Percentiles rank a stretch among this genome's conserved stretches.
Conservation (phyloP, 2,797 vertebrate species). For the Liparis tanakae region DNA sequence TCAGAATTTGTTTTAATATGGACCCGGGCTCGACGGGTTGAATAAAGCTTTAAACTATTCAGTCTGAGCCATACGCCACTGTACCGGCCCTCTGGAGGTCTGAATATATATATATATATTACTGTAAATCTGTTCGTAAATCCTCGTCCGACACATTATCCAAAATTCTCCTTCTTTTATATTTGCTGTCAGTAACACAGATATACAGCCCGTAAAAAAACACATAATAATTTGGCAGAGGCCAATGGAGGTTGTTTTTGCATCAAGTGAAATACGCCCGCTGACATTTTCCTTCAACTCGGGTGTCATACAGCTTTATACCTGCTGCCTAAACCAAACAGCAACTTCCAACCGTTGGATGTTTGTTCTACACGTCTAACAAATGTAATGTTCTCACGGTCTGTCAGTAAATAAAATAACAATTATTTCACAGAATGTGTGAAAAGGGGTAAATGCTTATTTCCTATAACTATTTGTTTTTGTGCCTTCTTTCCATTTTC, state of each 20-base stretch:
- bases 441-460: conserved; percentile 47
- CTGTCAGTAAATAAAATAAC: conserved; percentile 51
- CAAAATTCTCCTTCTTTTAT: conserved; percentile 36
- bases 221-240: conserved; percentile 52
- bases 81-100: conserved; percentile 8
- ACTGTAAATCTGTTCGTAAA: conserved; percentile 34
- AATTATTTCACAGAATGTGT: conserved; percentile 52
- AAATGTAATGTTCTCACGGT: conserved; percentile 46
- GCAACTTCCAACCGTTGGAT: conserved; percentile 59
- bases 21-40: neutral
- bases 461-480: conserved; percentile 22
- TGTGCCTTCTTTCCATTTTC: conserved; percentile 5
- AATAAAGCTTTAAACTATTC: neutral
- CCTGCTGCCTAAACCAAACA: conserved; percentile 66
- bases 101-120: conserved; percentile 9
- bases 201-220: conserved; percentile 39
- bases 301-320: conserved; percentile 53
- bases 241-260: conserved; percentile 55
- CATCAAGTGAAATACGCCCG: conserved; percentile 61
- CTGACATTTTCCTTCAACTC: conserved; percentile 60
- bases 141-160: conserved; percentile 40
- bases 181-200: conserved; percentile 59
- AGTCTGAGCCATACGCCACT: neutral
- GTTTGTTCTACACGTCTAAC: conserved; percentile 51
- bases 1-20: neutral